Evolutionary conservation across 2,888 invertebrate genomes (phyloP).

Genomic region (Scaptomyza caliginosa): DNA sequence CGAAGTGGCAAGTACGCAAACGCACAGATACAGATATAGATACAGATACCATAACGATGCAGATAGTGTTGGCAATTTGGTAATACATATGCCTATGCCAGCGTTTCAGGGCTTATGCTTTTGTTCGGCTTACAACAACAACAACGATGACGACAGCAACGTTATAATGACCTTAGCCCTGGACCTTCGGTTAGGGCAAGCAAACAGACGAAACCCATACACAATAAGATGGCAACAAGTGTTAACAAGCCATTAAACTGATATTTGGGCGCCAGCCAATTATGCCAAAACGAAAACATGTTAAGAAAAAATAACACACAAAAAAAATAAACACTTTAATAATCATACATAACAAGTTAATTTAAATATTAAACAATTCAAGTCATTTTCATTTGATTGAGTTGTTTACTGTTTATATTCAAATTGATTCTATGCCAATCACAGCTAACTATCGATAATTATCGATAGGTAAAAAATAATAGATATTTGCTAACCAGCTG

Average conservation of each 20-base stretch:
- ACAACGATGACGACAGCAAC: not conserved
- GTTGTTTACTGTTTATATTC: not conserved
- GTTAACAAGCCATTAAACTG: constrained; percentile 18
- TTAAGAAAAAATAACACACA: not conserved
- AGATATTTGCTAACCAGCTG: not conserved
- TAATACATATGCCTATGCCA: constrained; percentile 5
- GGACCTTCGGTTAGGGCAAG: constrained; percentile 27
- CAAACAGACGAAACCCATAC: constrained; percentile 23
- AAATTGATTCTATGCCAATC: too few relatives aligned
- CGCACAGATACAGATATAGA: not conserved
- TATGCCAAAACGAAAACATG: constrained; percentile 2
- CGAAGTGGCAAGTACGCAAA: constrained; percentile 1
- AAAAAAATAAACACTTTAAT: too few relatives aligned
- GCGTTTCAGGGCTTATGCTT: constrained; percentile 4
- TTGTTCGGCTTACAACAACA: constrained; percentile 12
- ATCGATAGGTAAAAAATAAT: not conserved
- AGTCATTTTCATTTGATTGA: not conserved
- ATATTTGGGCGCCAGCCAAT: constrained; percentile 4
- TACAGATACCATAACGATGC: not conserved
- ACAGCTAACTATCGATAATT: not conserved
- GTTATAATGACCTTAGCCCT: constrained; percentile 29
- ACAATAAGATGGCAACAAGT: constrained; percentile 26
- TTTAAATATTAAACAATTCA: not conserved
- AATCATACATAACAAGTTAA: too few relatives aligned
- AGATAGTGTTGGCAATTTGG: constrained; percentile 10